Evolutionary conservation across 2,888 invertebrate genomes (phyloP), one percentile per base, ranked within the genome.

Genomic region (Torymus tubicola): DNA sequence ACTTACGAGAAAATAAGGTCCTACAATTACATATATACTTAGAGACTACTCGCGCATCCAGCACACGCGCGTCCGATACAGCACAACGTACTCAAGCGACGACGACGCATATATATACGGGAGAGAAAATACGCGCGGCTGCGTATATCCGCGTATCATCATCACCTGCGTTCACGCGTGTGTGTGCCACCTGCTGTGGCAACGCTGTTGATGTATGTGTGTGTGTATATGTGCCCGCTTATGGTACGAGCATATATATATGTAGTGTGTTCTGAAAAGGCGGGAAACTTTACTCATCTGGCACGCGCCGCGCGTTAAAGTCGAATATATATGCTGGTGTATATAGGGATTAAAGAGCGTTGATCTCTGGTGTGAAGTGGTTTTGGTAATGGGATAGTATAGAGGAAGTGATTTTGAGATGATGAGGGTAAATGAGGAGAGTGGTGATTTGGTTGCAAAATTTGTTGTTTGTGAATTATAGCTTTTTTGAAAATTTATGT

Each of bases 121-220:
- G 18, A 13, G 53, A 52, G 21, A 42, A 3, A 18, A 18, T 13
- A 18, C 14, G 58, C 18, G 50, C 18, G 57, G 52, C 18, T 64
- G 14, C n/a, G n/a, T n/a, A n/a, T 77, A 78, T 71, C 71, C 58
- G 58, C 52, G 31, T 31, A 31, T 31, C 31, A 69, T 63, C 83
- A 85, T 85, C 85, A 86, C 86, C 85, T 85, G 86, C 84, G 83
- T 63, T n/a, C 60, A 50, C 14, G 71, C 64, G 77, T 73, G 82
- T 79, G 81, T 82, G 83, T 81, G 82, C 83, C 85, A 86, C 86
- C 86, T 85, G 85, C 85, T 83, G 81, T 42, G 81, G 78, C n/a
- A 10, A 11, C 18, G 50, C 31, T 31, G 31, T 3, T 8, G 31
- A 8, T 31, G 31, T 8, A 8, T 31, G 8, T 31, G 8, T 31